Evolutionary conservation across 2,797 vertebrate genomes (phyloP), one percentile per base, ranked within the genome.

Genomic region (Morus bassanus): DNA sequence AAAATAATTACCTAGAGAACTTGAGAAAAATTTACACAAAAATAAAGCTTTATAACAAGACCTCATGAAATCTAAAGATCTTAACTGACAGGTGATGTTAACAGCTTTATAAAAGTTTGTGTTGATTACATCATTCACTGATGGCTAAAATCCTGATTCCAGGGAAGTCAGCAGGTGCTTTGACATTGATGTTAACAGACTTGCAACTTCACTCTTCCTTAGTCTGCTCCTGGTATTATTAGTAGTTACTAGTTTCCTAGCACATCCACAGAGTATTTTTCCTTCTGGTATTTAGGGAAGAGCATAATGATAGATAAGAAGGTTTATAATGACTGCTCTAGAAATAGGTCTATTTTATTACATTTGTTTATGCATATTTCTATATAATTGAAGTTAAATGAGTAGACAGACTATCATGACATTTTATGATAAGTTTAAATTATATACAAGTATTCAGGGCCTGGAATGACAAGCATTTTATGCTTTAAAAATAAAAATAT

Each of bases 401-500:
- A 78, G 74, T 59, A 91, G 80, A 95, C 63, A 94, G 74, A 87
- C 46, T 73, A 88, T 59, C 72, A 76, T 33, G 85, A 51, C 56
- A 79, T 79, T 91, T 94, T 90, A 77, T 77, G 37, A 24, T 79
- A 86, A 95, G 41, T 91, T 92, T 82, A 87, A 94, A 87, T 89
- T 92, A 87, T 70, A 87, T 18, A 30, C 63, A 81, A 86, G 27
- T 82, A 65, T 72, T 86, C 39, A 67, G 39, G 9, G 33, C 46
- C 74, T 50, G 17, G 37, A 91, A 89, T 45, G 11, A 87, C 56
- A 39, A 92, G 16, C 9, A 56, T 53, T 92, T 93, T 87, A 82
- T 82, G 51, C 8, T 92, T 91, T 77, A 89, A 96, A 96, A 94
- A 87, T 91, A 90, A 93, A 94, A 96, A 79, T 68, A 81, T 33